A percentile compares a stretch with the other conserved stretches of the same genome.
phyloP scores from a whole-genome alignment of 2,797 vertebrate genomes.

The Calcarius lapponicus region DNA sequence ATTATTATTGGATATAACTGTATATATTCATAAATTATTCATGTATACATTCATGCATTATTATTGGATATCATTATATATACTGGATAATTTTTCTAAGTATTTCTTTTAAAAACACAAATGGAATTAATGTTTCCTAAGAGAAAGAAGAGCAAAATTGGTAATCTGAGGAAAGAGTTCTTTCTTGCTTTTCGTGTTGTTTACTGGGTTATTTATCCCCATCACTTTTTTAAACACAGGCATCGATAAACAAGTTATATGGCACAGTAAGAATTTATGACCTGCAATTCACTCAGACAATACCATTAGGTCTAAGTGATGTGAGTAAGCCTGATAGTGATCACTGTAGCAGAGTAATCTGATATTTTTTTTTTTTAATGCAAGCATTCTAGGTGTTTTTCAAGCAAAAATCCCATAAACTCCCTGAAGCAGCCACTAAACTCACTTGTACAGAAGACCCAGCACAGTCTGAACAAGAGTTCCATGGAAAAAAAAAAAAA shows the following conservation, averaged over 20 bases:
- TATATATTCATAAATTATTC: not conserved
- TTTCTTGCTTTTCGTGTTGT: not conserved
- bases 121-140: not conserved
- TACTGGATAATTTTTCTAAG: not conserved
- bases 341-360: not conserved
- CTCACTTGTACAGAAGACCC: not conserved
- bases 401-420: not conserved
- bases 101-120: not conserved
- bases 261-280: not conserved
- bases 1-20: not conserved
- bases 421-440: accelerated
- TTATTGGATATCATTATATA: not conserved
- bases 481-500: not conserved
- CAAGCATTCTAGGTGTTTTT: not conserved
- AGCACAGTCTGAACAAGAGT: not conserved
- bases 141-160: not conserved
- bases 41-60: not conserved
- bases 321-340: not conserved
- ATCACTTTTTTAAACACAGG: not conserved
- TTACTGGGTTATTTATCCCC: not conserved
- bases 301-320: not conserved
- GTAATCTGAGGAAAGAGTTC: not conserved
- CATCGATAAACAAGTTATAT: not conserved
- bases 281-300: not conserved
- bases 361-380: not conserved